Evolutionary conservation across 2,113 vertebrate species (phyloP).

Genomic region (Megaceryle maxima): DNA sequence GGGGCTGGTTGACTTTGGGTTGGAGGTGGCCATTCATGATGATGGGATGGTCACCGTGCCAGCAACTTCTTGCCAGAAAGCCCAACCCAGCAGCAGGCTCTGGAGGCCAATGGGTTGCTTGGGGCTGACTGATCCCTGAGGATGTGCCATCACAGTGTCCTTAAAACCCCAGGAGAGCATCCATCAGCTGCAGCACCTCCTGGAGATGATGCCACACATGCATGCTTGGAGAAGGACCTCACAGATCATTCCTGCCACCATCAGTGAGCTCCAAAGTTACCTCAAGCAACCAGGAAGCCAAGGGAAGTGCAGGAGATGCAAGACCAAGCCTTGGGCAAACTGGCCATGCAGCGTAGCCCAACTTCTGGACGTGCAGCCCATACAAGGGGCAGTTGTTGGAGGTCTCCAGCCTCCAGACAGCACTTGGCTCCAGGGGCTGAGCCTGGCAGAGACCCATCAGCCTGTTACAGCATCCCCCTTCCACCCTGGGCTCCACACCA

Average conservation of each 20-base stretch:
- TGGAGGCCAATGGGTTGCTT: fast-evolving
- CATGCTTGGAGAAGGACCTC: neutral
- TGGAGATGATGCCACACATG: fast-evolving
- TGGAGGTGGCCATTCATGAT: neutral
- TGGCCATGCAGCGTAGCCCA: fast-evolving
- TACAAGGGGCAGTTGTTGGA: neutral
- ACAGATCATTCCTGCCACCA: neutral
- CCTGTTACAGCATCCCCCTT: neutral
- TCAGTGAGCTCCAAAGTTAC: neutral
- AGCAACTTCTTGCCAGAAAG: neutral
- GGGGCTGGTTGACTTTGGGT: neutral
- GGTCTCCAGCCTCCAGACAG: neutral
- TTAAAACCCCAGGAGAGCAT: neutral
- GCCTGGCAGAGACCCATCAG: neutral
- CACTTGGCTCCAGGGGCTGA: neutral
- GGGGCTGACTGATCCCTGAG: neutral
- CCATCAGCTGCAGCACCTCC: neutral
- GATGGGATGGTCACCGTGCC: fast-evolving
- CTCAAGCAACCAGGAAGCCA: fast-evolving
- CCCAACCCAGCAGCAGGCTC: neutral
- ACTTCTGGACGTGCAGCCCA: neutral
- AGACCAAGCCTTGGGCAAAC: neutral
- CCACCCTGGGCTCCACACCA: neutral
- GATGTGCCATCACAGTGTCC: neutral
- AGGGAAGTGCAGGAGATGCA: neutral